Base-by-base conservation (phyloP, 1,140 invertebrate genomes). In the Galendromus occidentalis region DNA sequence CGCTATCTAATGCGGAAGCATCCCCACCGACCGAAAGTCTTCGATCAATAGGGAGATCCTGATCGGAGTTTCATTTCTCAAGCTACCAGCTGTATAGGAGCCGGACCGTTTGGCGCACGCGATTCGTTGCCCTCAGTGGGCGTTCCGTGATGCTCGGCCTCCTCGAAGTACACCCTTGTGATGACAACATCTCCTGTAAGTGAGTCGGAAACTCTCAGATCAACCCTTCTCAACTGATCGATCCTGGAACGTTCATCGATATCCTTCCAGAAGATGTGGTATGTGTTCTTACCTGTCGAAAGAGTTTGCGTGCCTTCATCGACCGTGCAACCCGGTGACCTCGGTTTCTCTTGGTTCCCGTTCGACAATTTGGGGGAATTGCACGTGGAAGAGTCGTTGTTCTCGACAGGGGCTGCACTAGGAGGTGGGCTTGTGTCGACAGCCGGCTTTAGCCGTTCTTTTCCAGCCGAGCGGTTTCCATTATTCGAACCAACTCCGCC, bases 161-260 rank as follows among this genome's bases (percentile, higher is more conserved):
- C 85, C 55, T 83, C 82, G 75, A 87, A 86, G 75, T 83, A 88
- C 70, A 91, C 87, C 77, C 86, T 87, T 51, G 88, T 91, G 69
- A 91, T 89, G 28, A 91, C 88, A 73, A 92, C 88, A 75, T 91
- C 88, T 29, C 51, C 51, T 59, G 22, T 4, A 59, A 59, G 4
- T 18, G 42, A 44, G n/a, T 12, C n/a, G n/a, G n/a, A n/a, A n/a
- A n/a, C n/a, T n/a, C n/a, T n/a, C n/a, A n/a, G n/a, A n/a, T n/a
- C n/a, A n/a, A n/a, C n/a, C n/a, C n/a, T n/a, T n/a, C n/a, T n/a
- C n/a, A n/a, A n/a, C n/a, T n/a, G n/a, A n/a, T n/a, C n/a, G n/a
- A n/a, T n/a, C n/a, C n/a, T n/a, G n/a, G n/a, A n/a, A n/a, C n/a
- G n/a, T n/a, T n/a, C n/a, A n/a, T n/a, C n/a, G n/a, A n/a, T n/a